These are phyloP conservation scores for Acrobeloides nanus DNA, from an alignment of 2,888 invertebrate genomes.

Conservation along the genomic window DNA sequence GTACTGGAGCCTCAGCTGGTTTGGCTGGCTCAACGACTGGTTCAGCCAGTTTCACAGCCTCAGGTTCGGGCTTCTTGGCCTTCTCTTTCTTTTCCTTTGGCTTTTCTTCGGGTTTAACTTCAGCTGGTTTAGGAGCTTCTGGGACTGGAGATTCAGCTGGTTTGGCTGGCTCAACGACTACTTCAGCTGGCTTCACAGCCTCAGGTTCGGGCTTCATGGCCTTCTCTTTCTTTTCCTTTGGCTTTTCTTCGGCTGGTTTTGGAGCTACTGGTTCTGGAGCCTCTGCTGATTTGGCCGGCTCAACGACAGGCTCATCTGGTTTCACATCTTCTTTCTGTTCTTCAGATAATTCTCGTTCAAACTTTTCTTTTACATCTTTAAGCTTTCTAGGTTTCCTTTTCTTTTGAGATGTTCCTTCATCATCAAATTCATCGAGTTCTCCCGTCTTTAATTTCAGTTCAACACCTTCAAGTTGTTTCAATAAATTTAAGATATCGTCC, in stretches of 20 bases:
- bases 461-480: not conserved
- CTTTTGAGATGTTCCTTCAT: too few species aligned
- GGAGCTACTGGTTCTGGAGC: constrained; percentile 8
- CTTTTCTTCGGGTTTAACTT: not conserved
- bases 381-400: too few species aligned
- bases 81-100: constrained; percentile 10
- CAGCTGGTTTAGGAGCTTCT: too few species aligned
- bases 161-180: constrained; percentile 9
- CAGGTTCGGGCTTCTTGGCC: constrained; percentile 43
- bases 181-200: constrained; percentile 9
- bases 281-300: too few species aligned
- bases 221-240: too few species aligned
- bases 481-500: too few species aligned
- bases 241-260: not conserved
- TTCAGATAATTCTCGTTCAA: too few species aligned
- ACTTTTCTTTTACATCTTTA: too few species aligned
- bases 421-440: constrained; percentile 16
- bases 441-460: constrained; percentile 6
- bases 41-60: constrained; percentile 50
- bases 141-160: constrained; percentile 2
- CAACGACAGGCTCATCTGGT: too few species aligned
- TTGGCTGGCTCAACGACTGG: constrained; percentile 27
- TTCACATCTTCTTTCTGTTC: constrained; percentile 9
- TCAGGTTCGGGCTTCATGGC: too few species aligned
- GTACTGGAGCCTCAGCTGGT: not conserved